These are phyloP conservation scores for Sphaeramia orbicularis DNA, from an alignment of 2,797 vertebrate genomes.

Conservation along the genomic window DNA sequence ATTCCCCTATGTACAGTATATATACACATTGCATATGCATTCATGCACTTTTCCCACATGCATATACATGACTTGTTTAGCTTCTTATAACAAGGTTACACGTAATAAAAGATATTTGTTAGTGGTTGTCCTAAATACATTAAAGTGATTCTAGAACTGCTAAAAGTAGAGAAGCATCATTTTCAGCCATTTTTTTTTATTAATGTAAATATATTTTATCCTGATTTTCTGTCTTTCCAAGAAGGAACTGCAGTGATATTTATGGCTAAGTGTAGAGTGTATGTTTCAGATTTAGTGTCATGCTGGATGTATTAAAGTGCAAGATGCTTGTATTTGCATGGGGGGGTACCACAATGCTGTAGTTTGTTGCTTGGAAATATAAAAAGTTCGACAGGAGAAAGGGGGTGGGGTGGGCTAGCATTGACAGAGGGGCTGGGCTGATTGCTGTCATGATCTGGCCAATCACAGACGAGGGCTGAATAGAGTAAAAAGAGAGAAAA, in stretches of 20 bases:
- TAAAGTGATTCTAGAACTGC: slow-evolving; percentile 26
- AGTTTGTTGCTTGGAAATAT: slow-evolving; percentile 58
- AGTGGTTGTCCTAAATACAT: slow-evolving; percentile 10
- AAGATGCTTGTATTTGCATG: slow-evolving; percentile 62
- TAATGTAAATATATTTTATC: background rate
- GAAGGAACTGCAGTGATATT: background rate
- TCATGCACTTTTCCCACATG: background rate
- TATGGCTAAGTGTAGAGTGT: background rate
- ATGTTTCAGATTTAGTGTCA: slow-evolving; percentile 6
- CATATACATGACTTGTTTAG: slow-evolving; percentile 27
- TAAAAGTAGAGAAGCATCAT: slow-evolving; percentile 1
- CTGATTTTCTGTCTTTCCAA: slow-evolving; percentile 3
- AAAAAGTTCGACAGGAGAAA: slow-evolving; percentile 48
- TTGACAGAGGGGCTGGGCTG: slow-evolving; percentile 79
- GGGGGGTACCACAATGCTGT: slow-evolving; percentile 51
- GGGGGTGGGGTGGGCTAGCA: slow-evolving; percentile 62
- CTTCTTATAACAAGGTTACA: slow-evolving; percentile 7
- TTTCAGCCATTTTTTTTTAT: background rate
- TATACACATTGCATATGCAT: too few species aligned
- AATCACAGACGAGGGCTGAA: slow-evolving; percentile 81
- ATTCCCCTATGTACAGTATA: slow-evolving; percentile 36
- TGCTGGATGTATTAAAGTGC: slow-evolving; percentile 37
- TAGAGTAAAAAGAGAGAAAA: slow-evolving; percentile 81
- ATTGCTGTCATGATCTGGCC: slow-evolving; percentile 86
- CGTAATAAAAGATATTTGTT: slow-evolving; percentile 8